Evolutionary conservation across 2,888 invertebrate species (phyloP).

Genomic region (Caenorhabditis wallacei): DNA sequence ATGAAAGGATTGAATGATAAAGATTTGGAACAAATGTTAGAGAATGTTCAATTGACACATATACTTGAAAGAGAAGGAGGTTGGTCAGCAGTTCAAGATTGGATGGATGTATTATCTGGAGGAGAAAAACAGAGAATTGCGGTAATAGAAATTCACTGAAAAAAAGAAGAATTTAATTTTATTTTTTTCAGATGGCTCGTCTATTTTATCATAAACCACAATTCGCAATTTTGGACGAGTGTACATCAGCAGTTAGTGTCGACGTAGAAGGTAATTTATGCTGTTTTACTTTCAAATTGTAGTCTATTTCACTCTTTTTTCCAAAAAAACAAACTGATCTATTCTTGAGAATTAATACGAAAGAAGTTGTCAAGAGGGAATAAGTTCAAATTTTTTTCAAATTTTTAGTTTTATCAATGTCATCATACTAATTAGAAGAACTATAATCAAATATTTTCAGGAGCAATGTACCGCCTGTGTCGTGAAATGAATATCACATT

Average conservation of each 20-base stretch:
- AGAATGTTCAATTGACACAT: constrained; percentile 84
- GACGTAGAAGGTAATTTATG: constrained; percentile 85
- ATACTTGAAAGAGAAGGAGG: constrained; percentile 84
- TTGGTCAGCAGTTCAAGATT: constrained; percentile 87
- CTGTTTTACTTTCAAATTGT: background rate
- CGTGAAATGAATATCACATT: constrained; percentile 93
- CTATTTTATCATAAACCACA: constrained; percentile 84
- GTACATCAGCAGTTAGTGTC: constrained; percentile 85
- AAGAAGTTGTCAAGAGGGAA: no score
- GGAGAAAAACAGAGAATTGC: constrained; percentile 86
- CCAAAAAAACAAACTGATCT: background rate
- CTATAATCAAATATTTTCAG: constrained; percentile 43
- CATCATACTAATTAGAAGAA: no score
- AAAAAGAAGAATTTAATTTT: background rate
- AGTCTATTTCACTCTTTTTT: background rate
- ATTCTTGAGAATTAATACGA: background rate
- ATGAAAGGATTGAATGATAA: constrained; percentile 87
- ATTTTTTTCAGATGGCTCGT: constrained; percentile 83
- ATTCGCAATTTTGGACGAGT: constrained; percentile 85
- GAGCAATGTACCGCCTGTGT: constrained; percentile 75
- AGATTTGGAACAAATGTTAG: constrained; percentile 89
- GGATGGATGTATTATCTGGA: constrained; percentile 88
- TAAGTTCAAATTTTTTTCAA: no score
- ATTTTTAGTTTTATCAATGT: no score
- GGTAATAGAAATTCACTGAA: constrained; percentile 84